Base-by-base conservation (phyloP, 2,797 vertebrate species). In the Halcyon chelicuti region DNA sequence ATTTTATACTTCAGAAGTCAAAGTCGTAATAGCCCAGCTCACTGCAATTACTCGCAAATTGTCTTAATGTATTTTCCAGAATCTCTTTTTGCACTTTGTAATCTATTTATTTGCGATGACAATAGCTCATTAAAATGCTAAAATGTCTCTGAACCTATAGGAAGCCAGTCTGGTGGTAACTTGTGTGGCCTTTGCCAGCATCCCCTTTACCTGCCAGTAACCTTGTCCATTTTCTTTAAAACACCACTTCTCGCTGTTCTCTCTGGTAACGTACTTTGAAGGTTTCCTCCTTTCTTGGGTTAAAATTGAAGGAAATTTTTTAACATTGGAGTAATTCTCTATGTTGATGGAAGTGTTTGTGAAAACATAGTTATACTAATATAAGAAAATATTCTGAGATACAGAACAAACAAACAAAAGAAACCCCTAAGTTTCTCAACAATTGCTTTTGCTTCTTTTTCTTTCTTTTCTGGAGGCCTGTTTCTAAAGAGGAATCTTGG, bases 41-140 rank as follows among this genome's bases (percentile, higher is more conserved):
- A 11, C 80, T 82, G 91, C 85, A 97, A 91, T 97, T 97, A 86
- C 97, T 98, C 95, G 85, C 92, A 97, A 95, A 97, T 97, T 97
- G 95, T 86, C 84, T 93, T 96, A 95, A 95, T 94, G 88, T 78
- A 87, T 95, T 96, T 96, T 96, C 86, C 76, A 97, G 96, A 92
- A 94, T 80, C 42, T 87, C 35, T 89, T 93, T 93, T 93, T 95
- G 89, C 62, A 74, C 86, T 95, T 83, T 67, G 75, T 82, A 93
- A 95, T 97, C 97, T 97, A 91, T 96, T 97, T 97, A 90, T 95
- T 93, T 97, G 81, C 83, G 46, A 33, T 94, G 84, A 87, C 82
- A 89, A 35, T n/a, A 91, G 57, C 54, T 37, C 25, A n/a, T n/a
- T 26, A 60, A 88, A 96, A 63, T 70, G 39, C 92, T 84, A 20